phyloP scores from a whole-genome alignment of 1,140 invertebrate species.

The Xylocopa sonorina region DNA sequence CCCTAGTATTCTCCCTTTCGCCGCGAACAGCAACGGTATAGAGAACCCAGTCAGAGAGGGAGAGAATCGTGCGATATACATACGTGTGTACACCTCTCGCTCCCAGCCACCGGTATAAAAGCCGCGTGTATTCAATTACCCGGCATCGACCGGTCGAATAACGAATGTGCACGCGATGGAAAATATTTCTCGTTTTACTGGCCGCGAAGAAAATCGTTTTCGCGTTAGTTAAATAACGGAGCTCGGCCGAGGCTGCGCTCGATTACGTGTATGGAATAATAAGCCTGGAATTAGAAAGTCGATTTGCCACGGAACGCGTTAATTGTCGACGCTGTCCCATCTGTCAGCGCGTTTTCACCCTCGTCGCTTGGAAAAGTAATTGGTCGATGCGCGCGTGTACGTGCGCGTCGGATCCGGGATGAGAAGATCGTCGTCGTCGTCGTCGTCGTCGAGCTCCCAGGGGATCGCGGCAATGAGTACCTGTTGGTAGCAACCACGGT shows the following conservation, averaged over 20 bases:
- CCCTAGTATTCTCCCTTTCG: slow-evolving; percentile 21
- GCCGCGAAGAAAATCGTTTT: no score
- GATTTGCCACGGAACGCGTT: slow-evolving; percentile 55
- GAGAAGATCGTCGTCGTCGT: no score
- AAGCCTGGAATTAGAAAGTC: slow-evolving; percentile 61
- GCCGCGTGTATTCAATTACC: slow-evolving; percentile 75
- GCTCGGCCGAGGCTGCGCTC: not conserved
- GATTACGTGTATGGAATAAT: slow-evolving; percentile 14
- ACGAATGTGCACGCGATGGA: slow-evolving; percentile 71
- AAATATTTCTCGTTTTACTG: slow-evolving; percentile 68
- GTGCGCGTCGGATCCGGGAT: slow-evolving; percentile 10
- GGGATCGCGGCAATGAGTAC: no score
- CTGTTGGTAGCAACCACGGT: no score
- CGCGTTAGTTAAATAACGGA: no score
- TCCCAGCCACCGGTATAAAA: slow-evolving; percentile 66
- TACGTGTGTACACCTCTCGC: no score
- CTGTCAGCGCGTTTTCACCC: slow-evolving; percentile 45
- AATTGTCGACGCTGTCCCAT: slow-evolving; percentile 51
- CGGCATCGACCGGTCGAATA: slow-evolving; percentile 71
- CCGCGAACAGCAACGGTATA: slow-evolving; percentile 2
- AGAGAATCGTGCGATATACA: slow-evolving; percentile 48
- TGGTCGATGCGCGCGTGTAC: slow-evolving; percentile 19
- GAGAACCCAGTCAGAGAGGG: slow-evolving; percentile 24
- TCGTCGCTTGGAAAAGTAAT: slow-evolving; percentile 50
- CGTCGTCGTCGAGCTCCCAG: no score